Conservation (phyloP, 2,888 invertebrate species). For the Rotaria macrura region DNA sequence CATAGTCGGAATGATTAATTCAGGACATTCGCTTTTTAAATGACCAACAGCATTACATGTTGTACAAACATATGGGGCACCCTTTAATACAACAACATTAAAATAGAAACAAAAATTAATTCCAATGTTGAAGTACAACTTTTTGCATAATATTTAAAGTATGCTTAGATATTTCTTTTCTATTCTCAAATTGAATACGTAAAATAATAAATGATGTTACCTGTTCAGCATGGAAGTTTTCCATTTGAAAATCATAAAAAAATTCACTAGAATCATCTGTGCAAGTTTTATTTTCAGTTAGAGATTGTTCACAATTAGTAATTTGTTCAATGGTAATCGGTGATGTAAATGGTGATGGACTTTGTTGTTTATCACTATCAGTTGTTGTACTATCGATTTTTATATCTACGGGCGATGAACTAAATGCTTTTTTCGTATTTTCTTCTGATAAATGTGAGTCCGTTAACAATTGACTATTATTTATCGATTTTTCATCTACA, state of each 20-base stretch:
- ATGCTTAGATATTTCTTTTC: too few relatives aligned
- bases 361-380: neutral
- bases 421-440: neutral
- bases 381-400: neutral
- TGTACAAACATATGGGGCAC: constrained; percentile 48
- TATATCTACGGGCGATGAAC: neutral
- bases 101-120: neutral
- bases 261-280: neutral
- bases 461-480: neutral
- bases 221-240: constrained; percentile 15
- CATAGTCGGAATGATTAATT: constrained; percentile 51
- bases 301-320: neutral
- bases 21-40: constrained; percentile 51
- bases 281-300: neutral
- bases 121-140: too few relatives aligned
- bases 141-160: too few relatives aligned
- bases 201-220: neutral
- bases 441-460: neutral
- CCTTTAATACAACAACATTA: too few relatives aligned
- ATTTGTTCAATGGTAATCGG: neutral
- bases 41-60: constrained; percentile 54
- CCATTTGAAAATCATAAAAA: neutral
- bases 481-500: neutral
- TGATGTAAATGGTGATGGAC: neutral
- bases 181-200: too few relatives aligned